A percentile compares a stretch with the other conserved stretches of the same genome.
Conservation (phyloP, 1,140 invertebrate genomes). For the Microplitis demolitor region DNA sequence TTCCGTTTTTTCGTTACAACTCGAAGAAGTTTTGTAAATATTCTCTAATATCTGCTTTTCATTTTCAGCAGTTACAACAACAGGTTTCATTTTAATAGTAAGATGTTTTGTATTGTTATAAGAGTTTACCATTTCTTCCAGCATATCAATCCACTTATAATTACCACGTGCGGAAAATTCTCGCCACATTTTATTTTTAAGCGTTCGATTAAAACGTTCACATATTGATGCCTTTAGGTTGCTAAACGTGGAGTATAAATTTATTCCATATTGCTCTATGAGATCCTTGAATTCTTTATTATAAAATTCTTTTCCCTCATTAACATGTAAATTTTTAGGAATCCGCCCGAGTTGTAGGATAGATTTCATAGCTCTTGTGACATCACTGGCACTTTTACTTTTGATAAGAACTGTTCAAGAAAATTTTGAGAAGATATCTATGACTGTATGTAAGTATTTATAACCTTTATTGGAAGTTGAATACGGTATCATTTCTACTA, state of each 20-base stretch:
- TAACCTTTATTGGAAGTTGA: conserved; percentile 14
- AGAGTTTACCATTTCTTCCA: neutral
- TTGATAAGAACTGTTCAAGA: conserved; percentile 25
- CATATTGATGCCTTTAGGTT: neutral
- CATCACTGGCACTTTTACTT: neutral
- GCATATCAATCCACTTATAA: neutral
- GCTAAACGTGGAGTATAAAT: neutral
- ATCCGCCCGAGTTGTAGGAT: neutral
- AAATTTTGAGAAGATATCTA: conserved; percentile 26
- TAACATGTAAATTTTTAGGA: conserved; percentile 21
- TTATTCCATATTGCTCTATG: neutral
- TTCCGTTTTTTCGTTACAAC: too few relatives aligned
- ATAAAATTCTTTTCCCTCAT: conserved; percentile 21
- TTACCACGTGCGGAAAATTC: neutral
- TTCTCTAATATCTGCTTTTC: too few relatives aligned
- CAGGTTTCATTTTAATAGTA: neutral
- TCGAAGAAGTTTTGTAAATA: too few relatives aligned
- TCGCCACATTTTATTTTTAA: conserved; percentile 1
- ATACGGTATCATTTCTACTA: conserved; percentile 12
- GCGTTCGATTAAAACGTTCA: neutral
- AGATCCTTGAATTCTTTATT: neutral
- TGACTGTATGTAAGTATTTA: conserved; percentile 24
- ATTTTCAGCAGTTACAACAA: too few relatives aligned
- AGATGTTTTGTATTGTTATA: neutral
- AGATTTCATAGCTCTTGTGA: conserved; percentile 1